Conservation (phyloP, 2,797 vertebrate genomes). For the Sparidentex hasta region DNA sequence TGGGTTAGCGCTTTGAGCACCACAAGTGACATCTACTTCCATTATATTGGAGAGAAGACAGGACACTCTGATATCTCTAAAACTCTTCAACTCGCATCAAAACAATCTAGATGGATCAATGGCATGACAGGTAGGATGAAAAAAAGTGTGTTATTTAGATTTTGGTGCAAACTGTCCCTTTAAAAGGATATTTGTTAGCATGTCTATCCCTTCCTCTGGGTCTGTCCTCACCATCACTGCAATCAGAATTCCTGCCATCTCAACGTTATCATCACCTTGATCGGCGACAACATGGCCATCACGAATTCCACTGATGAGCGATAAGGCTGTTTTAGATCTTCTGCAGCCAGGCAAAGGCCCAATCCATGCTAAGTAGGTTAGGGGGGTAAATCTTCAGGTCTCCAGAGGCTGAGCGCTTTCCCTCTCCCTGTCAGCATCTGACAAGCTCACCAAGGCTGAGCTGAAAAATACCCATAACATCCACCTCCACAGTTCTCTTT, state of each 20-base stretch:
- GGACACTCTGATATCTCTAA: too few species aligned
- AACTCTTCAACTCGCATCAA: too few species aligned
- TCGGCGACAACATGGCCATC: constrained; percentile 40
- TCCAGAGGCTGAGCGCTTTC: constrained; percentile 69
- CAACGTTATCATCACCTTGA: constrained; percentile 57
- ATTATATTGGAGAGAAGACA: too few species aligned
- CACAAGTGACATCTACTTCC: too few species aligned
- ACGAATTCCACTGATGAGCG: constrained; percentile 64
- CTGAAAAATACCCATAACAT: constrained; percentile 74
- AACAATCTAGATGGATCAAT: too few species aligned
- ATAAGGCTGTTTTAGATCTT: constrained; percentile 66
- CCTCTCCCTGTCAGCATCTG: constrained; percentile 73
- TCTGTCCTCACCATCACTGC: constrained; percentile 28
- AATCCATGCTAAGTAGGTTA: constrained; percentile 82
- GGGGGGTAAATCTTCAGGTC: constrained; percentile 78
- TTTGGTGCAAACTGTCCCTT: too few species aligned
- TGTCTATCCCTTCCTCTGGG: neutral
- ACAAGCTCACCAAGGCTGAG: constrained; percentile 76
- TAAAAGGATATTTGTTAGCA: neutral
- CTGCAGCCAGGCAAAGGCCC: constrained; percentile 62
- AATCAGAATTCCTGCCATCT: constrained; percentile 49
- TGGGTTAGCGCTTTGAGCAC: too few species aligned
- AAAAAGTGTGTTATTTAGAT: too few species aligned
- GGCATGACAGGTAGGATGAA: too few species aligned
- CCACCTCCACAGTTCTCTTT: constrained; percentile 70